phyloP scores from a whole-genome alignment of 2,113 vertebrate genomes.

The Mionectes macconnelli region DNA sequence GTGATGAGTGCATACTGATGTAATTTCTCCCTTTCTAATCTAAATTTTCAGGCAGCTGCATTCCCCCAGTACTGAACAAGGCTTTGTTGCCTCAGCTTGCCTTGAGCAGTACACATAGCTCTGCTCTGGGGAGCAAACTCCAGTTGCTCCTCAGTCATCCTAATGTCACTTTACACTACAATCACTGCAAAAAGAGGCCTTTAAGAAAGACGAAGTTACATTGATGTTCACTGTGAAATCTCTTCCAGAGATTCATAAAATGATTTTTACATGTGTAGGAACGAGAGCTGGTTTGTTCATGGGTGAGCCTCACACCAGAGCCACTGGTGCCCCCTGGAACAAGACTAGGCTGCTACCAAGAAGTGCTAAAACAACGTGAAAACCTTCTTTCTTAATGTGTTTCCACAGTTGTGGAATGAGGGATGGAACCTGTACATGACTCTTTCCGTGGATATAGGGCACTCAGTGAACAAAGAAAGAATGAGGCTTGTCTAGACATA shows the following conservation, averaged over 20 bases:
- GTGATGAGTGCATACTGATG: neutral
- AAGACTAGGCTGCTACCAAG: neutral
- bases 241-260: neutral
- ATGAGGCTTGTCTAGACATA: constrained; percentile 13
- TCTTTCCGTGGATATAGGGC: neutral
- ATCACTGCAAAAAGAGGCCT: neutral
- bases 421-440: neutral
- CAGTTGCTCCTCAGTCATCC: neutral
- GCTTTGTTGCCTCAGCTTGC: neutral
- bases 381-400: neutral
- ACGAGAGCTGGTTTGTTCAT: neutral
- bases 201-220: neutral
- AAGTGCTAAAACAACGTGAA: neutral
- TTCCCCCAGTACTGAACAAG: neutral
- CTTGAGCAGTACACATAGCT: neutral
- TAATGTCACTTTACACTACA: neutral
- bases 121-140: neutral
- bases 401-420: neutral
- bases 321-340: neutral
- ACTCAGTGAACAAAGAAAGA: neutral
- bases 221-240: neutral
- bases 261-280: neutral
- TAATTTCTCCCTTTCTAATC: neutral
- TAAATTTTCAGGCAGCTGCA: neutral
- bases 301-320: neutral